Conservation (phyloP, 2,797 vertebrate species). For the Muraenolepis orangiensis region DNA sequence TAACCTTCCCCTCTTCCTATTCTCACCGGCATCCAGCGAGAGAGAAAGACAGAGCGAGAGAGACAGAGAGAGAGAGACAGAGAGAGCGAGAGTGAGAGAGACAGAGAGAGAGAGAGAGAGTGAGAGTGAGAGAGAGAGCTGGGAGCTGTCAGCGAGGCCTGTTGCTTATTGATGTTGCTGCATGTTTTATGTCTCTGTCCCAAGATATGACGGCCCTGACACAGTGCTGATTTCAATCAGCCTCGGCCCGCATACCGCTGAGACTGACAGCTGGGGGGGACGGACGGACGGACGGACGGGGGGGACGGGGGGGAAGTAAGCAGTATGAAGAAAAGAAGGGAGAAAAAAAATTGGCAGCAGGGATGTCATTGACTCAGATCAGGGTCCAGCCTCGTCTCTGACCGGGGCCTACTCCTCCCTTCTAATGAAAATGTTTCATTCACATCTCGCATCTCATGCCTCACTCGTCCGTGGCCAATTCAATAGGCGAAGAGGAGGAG, state of each 20-base stretch:
- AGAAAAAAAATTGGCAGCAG: constrained; percentile 47
- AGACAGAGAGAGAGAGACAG: neutral
- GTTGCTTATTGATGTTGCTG: constrained; percentile 99
- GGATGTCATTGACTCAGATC: constrained; percentile 78
- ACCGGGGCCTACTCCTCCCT: constrained; percentile 68
- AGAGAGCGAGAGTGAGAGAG: neutral
- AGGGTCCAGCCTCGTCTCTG: constrained; percentile 66
- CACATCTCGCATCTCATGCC: constrained; percentile 80
- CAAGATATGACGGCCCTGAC: constrained; percentile 97
- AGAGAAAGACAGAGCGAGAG: neutral
- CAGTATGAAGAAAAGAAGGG: constrained; percentile 3
- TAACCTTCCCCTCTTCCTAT: constrained; percentile 83
- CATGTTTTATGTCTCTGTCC: constrained; percentile 95
- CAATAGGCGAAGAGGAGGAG: constrained; percentile 66
- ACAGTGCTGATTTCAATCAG: constrained; percentile 98
- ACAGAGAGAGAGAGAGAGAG: too few relatives aligned
- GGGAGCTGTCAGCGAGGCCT: constrained; percentile 97
- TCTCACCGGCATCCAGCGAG: neutral
- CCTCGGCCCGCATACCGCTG: constrained; percentile 77
- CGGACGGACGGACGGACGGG: too few relatives aligned
- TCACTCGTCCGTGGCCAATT: constrained; percentile 80
- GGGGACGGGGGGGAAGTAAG: constrained; percentile 67
- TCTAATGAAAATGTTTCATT: constrained; percentile 95
- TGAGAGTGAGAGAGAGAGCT: too few relatives aligned
- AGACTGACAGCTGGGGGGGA: constrained; percentile 75